Percentiles rank a stretch among this genome's conserved stretches.
These are phyloP conservation scores for Cavia aperea DNA, from an alignment of 2,113 vertebrate species.

Conservation along the genomic window DNA sequence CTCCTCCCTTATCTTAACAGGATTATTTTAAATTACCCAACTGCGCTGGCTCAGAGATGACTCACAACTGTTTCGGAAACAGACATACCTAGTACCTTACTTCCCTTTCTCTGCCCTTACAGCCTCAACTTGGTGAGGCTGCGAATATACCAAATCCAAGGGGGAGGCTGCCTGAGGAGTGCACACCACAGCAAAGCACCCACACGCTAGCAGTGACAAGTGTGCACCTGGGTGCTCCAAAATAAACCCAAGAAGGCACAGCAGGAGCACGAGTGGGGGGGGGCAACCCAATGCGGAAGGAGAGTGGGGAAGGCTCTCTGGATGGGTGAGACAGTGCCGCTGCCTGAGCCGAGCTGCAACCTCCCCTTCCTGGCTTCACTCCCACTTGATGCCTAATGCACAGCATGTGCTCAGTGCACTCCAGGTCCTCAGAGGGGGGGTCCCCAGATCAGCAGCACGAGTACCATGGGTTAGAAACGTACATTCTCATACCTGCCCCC, in stretches of 20 bases:
- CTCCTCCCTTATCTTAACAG: neutral
- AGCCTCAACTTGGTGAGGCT: neutral
- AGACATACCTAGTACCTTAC: neutral
- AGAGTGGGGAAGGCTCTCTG: neutral
- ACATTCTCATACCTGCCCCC: neutral
- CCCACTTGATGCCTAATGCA: neutral
- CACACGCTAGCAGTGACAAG: neutral
- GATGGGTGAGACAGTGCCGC: neutral
- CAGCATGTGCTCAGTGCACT: neutral
- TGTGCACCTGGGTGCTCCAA: neutral
- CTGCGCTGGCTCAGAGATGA: constrained; percentile 37
- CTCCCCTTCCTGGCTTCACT: neutral
- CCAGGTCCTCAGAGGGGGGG: neutral
- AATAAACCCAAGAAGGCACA: neutral
- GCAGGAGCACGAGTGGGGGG: neutral
- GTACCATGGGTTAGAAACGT: neutral
- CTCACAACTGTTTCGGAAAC: constrained; percentile 26
- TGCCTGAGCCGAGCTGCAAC: neutral
- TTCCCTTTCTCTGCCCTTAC: constrained; percentile 11
- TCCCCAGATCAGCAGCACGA: neutral
- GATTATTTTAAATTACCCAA: constrained; percentile 23
- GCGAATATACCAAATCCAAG: constrained; percentile 21
- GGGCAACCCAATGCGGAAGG: neutral
- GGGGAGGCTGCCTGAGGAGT: neutral
- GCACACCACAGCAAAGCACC: neutral